Conservation (phyloP, 1,140 invertebrate genomes). For the Parasteatoda tepidariorum region DNA sequence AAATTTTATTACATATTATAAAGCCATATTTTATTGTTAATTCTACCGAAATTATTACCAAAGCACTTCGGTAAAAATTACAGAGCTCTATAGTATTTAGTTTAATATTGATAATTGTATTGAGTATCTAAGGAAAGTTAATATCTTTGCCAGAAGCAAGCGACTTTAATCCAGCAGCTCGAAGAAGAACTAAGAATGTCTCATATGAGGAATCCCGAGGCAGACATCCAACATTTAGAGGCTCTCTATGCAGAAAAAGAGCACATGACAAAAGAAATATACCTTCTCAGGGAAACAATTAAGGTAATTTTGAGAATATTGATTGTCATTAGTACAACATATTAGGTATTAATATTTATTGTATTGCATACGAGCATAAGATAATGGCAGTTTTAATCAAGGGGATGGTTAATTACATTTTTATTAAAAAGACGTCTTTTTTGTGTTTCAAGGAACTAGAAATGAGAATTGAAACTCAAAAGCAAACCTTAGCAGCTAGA, state of each 20-base stretch:
- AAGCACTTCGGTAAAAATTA: too few species aligned
- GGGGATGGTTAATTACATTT: too few species aligned
- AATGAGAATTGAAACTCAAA: conserved; percentile 95
- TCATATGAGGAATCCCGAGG: conserved; percentile 80
- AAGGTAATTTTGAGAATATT: conserved; percentile 75
- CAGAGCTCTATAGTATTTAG: too few species aligned
- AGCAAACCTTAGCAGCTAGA: conserved; percentile 93
- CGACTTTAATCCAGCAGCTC: conserved; percentile 90
- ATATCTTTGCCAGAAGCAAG: conserved; percentile 96
- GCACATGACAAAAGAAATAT: conserved; percentile 92
- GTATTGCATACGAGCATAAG: too few species aligned
- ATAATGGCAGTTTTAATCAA: not conserved
- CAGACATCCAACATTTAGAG: conserved; percentile 92
- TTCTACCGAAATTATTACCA: too few species aligned
- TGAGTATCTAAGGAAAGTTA: too few species aligned
- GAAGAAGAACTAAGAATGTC: conserved; percentile 88
- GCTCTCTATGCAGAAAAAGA: conserved; percentile 93
- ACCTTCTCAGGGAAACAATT: conserved; percentile 93
- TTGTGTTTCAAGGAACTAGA: conserved; percentile 82
- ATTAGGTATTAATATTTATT: too few species aligned
- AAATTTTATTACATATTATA: too few species aligned
- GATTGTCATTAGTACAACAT: not conserved
- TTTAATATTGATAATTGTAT: too few species aligned
- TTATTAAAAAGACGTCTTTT: too few species aligned
- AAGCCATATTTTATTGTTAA: too few species aligned